Percentiles rank a stretch among this genome's conserved stretches.
phyloP scores from a whole-genome alignment of 2,888 invertebrate genomes.

The Platycnemis pennipes region DNA sequence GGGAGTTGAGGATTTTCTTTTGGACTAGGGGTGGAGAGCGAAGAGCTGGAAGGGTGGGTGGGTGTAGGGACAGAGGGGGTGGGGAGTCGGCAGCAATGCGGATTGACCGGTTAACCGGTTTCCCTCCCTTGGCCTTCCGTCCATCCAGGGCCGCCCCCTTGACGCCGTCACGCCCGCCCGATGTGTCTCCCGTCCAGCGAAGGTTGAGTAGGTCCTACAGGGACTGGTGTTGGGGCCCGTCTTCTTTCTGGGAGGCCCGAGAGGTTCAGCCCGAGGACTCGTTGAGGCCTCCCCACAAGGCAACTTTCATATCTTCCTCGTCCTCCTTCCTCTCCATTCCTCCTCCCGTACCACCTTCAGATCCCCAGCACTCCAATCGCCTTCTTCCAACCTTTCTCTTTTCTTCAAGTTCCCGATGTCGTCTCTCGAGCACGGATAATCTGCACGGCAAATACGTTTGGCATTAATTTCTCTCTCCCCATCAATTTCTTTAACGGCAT shows the following conservation, averaged over 20 bases:
- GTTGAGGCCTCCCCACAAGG: conserved; percentile 55
- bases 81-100: not conserved
- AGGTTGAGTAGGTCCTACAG: too few relatives aligned
- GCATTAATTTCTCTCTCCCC: conserved; percentile 67
- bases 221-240: not conserved
- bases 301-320: conserved; percentile 62
- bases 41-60: not conserved
- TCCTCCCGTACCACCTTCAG: conserved; percentile 53
- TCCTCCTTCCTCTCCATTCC: conserved; percentile 59
- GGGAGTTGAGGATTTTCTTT: too few relatives aligned
- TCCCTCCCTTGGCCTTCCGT: not conserved
- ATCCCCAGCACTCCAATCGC: conserved; percentile 66
- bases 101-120: too few relatives aligned
- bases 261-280: conserved; percentile 54
- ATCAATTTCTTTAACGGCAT: conserved; percentile 72
- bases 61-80: not conserved
- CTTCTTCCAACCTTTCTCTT: conserved; percentile 58
- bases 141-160: not conserved
- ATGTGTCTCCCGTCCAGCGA: too few relatives aligned
- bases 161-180: not conserved
- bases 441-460: conserved; percentile 65
- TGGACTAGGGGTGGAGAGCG: too few relatives aligned
- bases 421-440: conserved; percentile 64
- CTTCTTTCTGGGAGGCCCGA: not conserved
- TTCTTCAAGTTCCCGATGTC: conserved; percentile 61